Conservation (phyloP, 2,888 invertebrate genomes). For the Quadroppia sp. region DNA sequence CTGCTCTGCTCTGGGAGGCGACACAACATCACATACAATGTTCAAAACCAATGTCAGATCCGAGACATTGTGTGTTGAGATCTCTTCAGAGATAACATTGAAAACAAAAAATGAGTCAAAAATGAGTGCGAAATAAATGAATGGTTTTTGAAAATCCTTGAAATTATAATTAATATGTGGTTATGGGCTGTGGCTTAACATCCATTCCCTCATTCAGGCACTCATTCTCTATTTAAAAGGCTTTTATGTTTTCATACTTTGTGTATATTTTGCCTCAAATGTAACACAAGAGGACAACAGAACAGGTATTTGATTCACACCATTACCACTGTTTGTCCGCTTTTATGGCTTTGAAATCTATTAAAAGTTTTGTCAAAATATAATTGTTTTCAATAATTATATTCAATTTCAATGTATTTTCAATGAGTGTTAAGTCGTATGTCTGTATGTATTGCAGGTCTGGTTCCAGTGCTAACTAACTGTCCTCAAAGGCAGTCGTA, state of each 20-base stretch:
- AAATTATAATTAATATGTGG: not conserved
- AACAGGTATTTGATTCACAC: not conserved
- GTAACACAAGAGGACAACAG: not conserved
- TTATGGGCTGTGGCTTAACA: not conserved
- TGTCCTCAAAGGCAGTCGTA: too few species aligned
- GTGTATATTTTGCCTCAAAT: not conserved
- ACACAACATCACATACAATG: not conserved
- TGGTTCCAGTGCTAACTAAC: too few species aligned
- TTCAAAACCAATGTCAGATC: not conserved
- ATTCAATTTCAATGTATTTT: too few species aligned
- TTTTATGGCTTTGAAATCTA: too few species aligned
- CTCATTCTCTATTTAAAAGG: not conserved
- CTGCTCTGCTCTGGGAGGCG: not conserved
- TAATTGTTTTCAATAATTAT: too few species aligned
- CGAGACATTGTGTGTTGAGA: not conserved
- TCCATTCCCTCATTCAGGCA: not conserved
- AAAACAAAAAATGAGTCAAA: not conserved
- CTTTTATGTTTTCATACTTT: not conserved
- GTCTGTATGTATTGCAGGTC: too few species aligned
- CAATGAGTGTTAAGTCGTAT: too few species aligned
- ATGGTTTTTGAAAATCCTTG: constrained; percentile 1
- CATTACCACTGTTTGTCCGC: not conserved
- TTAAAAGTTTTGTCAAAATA: too few species aligned
- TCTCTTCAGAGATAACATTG: constrained; percentile 1
- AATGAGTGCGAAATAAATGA: not conserved